These are phyloP conservation scores for Bolinopsis microptera DNA, from an alignment of 37 sponge, comb jelly and placozoan species.

Conservation along the genomic window DNA sequence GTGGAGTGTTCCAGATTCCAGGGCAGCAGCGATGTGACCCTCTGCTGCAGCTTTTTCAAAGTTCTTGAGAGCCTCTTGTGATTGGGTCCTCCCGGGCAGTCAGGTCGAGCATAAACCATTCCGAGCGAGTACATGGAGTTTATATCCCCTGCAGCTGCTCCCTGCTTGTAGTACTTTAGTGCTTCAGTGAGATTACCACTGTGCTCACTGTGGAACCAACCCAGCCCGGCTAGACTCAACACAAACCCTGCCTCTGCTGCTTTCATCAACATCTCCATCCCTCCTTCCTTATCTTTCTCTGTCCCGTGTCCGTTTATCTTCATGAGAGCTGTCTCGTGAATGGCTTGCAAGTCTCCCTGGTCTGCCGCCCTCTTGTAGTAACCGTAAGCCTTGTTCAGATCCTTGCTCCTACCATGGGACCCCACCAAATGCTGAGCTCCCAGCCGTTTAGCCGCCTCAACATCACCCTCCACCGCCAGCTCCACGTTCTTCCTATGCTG, in stretches of 20 bases:
- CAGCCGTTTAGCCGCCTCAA: constrained; percentile 33
- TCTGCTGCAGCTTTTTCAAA: neutral
- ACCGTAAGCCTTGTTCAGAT: constrained; percentile 37
- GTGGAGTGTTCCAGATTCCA: constrained; percentile 49
- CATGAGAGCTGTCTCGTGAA: constrained; percentile 52
- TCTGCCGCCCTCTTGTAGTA: constrained; percentile 47
- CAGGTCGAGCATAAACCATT: constrained; percentile 41
- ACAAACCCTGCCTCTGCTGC: constrained; percentile 56
- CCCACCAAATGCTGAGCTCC: constrained; percentile 25
- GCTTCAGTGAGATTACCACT: constrained; percentile 44
- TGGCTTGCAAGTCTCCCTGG: constrained; percentile 13
- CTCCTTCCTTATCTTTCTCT: constrained; percentile 13
- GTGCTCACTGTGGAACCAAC: constrained; percentile 56
- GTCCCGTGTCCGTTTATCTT: constrained; percentile 53
- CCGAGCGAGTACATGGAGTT: constrained; percentile 60
- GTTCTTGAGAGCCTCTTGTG: neutral
- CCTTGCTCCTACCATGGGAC: constrained; percentile 40
- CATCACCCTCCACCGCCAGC: constrained; percentile 46
- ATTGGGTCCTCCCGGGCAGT: neutral
- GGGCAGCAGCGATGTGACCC: constrained; percentile 25
- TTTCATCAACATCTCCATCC: constrained; percentile 31
- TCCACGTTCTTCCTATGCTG: constrained; percentile 44
- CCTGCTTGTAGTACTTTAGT: constrained; percentile 39
- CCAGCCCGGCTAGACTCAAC: neutral
- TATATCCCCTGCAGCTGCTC: neutral